A percentile compares a stretch with the other conserved stretches of the same genome.
Conservation (phyloP, 1,140 invertebrate genomes). For the Aculops lycopersici region DNA sequence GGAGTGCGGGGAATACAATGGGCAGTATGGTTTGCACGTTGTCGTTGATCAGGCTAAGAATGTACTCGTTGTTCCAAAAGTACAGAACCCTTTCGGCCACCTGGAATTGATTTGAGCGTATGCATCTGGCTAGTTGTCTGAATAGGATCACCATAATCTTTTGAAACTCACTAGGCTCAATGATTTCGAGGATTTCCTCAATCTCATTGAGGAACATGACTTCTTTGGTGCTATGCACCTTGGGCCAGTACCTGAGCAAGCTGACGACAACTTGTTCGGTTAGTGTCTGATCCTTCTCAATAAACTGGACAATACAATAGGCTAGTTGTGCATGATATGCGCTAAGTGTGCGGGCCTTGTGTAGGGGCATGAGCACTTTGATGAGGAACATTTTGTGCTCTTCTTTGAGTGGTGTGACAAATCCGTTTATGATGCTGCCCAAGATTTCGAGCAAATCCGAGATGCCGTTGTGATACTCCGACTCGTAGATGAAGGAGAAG, state of each 20-base stretch:
- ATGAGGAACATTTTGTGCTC: conserved; percentile 83
- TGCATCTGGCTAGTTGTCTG: conserved; percentile 82
- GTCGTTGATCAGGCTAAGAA: conserved; percentile 79
- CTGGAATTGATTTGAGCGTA: conserved; percentile 72
- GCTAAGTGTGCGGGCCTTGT: conserved; percentile 80
- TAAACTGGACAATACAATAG: conserved; percentile 97
- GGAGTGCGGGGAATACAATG: conserved; percentile 70
- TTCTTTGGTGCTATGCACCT: conserved; percentile 94
- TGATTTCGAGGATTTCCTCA: conserved; percentile 89
- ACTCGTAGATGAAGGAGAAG: conserved; percentile 93
- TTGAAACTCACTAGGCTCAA: conserved; percentile 87
- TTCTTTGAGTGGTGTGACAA: conserved; percentile 75
- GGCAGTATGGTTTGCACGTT: conserved; percentile 41
- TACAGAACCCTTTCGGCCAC: conserved; percentile 83
- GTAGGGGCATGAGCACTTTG: conserved; percentile 86
- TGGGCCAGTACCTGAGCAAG: conserved; percentile 93
- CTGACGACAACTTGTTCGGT: conserved; percentile 71
- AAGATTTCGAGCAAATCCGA: conserved; percentile 93
- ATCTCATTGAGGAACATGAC: conserved; percentile 92
- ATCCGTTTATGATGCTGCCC: conserved; percentile 93
- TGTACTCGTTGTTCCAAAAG: conserved; percentile 99
- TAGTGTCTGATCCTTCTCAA: conserved; percentile 86
- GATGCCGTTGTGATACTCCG: conserved; percentile 96
- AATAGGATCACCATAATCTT: conserved; percentile 90
- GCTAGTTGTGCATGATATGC: conserved; percentile 59